Conservation (phyloP, 2,888 invertebrate species). For the Drosophila buzzatii region DNA sequence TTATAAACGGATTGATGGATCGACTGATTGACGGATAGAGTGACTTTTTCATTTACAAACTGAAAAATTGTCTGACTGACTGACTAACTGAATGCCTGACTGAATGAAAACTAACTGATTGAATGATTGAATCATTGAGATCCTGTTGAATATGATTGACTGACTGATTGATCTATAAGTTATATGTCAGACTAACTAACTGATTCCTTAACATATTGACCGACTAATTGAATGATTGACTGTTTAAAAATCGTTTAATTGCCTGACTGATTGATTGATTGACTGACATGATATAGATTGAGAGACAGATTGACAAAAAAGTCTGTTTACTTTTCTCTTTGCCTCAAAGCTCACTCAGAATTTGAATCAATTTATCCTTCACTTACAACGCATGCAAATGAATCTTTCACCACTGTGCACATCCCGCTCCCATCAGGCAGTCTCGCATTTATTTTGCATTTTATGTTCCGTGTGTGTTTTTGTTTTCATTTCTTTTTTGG, state of each 20-base stretch:
- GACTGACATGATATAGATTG: neutral
- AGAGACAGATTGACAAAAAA: too few relatives aligned
- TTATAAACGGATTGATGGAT: neutral
- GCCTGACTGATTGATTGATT: neutral
- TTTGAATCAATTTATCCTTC: neutral
- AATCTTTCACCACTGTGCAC: slow-evolving; percentile 27
- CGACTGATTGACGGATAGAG: too few relatives aligned
- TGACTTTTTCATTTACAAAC: too few relatives aligned
- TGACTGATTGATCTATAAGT: too few relatives aligned
- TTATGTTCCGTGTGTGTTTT: slow-evolving; percentile 4
- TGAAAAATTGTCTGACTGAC: too few relatives aligned
- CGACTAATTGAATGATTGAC: neutral
- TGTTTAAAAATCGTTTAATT: neutral
- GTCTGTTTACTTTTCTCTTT: neutral
- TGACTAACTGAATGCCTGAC: too few relatives aligned
- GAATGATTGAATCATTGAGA: too few relatives aligned
- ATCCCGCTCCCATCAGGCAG: neutral
- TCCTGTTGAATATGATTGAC: too few relatives aligned
- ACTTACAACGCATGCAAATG: neutral
- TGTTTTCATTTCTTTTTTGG: slow-evolving; percentile 14
- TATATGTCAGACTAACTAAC: too few relatives aligned
- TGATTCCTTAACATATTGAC: neutral
- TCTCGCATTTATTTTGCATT: slow-evolving; percentile 9
- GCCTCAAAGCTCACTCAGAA: neutral
- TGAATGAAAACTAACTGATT: too few relatives aligned